These are phyloP conservation scores for Dastarcus helophoroides DNA, from an alignment of 2,888 invertebrate genomes.

Conservation along the genomic window DNA sequence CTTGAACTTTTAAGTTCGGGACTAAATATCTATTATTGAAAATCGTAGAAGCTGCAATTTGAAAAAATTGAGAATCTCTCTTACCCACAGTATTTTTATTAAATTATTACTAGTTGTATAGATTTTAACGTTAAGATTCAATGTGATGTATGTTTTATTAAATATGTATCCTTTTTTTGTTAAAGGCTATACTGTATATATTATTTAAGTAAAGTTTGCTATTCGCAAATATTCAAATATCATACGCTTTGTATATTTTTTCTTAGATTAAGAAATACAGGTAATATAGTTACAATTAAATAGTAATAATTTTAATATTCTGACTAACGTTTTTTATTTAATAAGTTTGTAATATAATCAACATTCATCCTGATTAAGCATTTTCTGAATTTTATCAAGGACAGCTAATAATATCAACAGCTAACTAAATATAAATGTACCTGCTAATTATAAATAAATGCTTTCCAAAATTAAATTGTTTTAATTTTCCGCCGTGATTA, in stretches of 20 bases:
- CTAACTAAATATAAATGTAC: conserved; percentile 34
- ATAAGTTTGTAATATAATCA: conserved; percentile 22
- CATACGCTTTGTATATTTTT: conserved; percentile 25
- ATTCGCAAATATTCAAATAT: conserved; percentile 10
- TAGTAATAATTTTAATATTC: conserved; percentile 18
- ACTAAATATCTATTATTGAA: too few species aligned
- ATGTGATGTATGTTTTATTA: not conserved
- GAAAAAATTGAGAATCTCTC: too few species aligned
- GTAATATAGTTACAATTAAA: conserved; percentile 14
- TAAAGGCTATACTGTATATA: conserved; percentile 7
- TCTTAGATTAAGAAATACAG: conserved; percentile 16
- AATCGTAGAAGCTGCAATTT: too few species aligned
- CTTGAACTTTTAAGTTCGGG: too few species aligned
- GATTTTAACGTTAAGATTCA: not conserved
- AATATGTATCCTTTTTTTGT: conserved; percentile 3
- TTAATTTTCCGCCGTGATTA: too few species aligned
- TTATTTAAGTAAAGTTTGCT: conserved; percentile 5
- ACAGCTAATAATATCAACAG: conserved; percentile 4
- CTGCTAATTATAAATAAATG: conserved; percentile 36
- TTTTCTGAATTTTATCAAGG: conserved; percentile 12
- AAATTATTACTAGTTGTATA: conserved; percentile 7
- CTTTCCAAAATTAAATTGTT: conserved; percentile 23
- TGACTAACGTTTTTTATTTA: too few species aligned
- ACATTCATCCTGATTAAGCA: too few species aligned
- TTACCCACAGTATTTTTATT: too few species aligned